phyloP scores from a whole-genome alignment of 2,797 vertebrate genomes.

The Malurus splendens region DNA sequence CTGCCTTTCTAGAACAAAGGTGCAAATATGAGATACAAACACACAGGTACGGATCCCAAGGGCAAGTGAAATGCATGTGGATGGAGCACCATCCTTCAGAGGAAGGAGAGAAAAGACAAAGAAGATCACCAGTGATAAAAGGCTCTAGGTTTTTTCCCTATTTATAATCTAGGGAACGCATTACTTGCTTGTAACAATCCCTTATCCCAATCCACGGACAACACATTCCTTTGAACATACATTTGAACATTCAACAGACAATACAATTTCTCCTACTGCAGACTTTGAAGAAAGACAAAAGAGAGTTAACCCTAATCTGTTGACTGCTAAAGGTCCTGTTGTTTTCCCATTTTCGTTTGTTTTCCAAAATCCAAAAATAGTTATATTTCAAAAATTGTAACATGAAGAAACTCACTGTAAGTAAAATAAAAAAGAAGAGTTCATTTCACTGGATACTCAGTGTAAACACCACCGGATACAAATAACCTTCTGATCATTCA shows the following conservation, averaged over 20 bases:
- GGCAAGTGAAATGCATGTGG: rapidly evolving
- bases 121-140: not conserved
- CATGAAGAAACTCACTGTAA: not conserved
- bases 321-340: not conserved
- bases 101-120: not conserved
- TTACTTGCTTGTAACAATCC: not conserved
- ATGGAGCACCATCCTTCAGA: not conserved
- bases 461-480: not conserved
- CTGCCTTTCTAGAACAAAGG: not conserved
- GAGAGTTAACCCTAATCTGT: not conserved
- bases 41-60: not conserved
- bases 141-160: not conserved
- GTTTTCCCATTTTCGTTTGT: not conserved
- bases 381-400: not conserved
- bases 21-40: rapidly evolving
- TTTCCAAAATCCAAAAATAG: not conserved
- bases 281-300: not conserved
- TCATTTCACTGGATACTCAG: not conserved
- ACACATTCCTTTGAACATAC: not conserved
- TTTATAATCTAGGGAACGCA: not conserved
- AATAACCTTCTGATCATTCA: not conserved
- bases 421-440: not conserved
- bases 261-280: not conserved
- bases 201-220: not conserved
- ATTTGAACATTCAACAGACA: not conserved